A percentile compares a stretch with the other conserved stretches of the same genome.
Conservation (phyloP, 2,888 invertebrate genomes). For the Rapana venosa region DNA sequence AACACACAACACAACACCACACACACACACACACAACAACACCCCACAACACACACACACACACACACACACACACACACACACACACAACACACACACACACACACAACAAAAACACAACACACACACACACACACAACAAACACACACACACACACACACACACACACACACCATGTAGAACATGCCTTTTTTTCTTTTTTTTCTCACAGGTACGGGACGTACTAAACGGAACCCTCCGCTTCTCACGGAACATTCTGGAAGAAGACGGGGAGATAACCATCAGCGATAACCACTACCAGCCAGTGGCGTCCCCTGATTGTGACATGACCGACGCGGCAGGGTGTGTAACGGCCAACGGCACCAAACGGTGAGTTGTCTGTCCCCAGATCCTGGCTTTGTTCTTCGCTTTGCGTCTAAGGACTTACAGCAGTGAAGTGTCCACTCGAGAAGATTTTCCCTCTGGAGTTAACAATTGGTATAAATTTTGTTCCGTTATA, state of each 20-base stretch:
- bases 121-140: neutral
- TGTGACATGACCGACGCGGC: slow-evolving; percentile 49
- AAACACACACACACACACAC: too few relatives aligned
- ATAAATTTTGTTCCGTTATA: too few relatives aligned
- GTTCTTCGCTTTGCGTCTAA: neutral
- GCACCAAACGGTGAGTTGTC: slow-evolving; percentile 3
- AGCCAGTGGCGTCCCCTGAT: slow-evolving; percentile 58
- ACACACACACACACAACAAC: too few relatives aligned
- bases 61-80: too few relatives aligned
- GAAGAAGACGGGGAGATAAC: slow-evolving; percentile 68
- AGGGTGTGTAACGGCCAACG: neutral
- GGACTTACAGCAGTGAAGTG: too few relatives aligned
- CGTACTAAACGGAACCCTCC: slow-evolving; percentile 74
- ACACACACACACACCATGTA: neutral
- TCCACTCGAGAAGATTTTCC: too few relatives aligned
- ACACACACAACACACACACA: slow-evolving; percentile 1
- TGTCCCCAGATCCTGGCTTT: neutral
- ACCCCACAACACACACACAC: neutral
- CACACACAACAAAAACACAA: neutral
- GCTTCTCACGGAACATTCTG: slow-evolving; percentile 68
- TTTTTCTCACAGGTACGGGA: slow-evolving; percentile 71
- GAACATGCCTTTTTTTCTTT: too few relatives aligned
- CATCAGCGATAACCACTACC: slow-evolving; percentile 69
- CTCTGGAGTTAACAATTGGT: too few relatives aligned
- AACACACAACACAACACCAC: too few relatives aligned